Conservation (phyloP, 2,888 invertebrate species). For the Teleogryllus oceanicus region DNA sequence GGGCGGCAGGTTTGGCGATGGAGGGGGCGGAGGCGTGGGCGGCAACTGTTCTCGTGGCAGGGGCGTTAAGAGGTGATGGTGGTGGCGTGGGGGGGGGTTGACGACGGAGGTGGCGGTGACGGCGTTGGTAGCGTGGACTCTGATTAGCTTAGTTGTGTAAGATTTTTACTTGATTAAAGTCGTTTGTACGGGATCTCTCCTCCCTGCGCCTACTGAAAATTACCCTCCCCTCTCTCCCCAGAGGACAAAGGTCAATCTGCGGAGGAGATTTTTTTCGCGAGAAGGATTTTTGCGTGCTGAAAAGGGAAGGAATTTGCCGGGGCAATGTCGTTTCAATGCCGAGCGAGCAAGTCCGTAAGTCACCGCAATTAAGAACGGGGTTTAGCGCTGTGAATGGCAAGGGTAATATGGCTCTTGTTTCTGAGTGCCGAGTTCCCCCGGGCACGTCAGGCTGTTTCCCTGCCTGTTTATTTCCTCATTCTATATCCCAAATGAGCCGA, state of each 20-base stretch:
- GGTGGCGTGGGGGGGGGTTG: too few relatives aligned
- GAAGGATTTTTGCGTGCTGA: background rate
- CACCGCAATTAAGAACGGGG: background rate
- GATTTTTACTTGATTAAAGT: conserved; percentile 18
- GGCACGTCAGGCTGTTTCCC: background rate
- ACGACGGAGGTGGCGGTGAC: too few relatives aligned
- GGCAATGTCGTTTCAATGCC: background rate
- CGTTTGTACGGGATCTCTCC: background rate
- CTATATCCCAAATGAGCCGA: too few relatives aligned
- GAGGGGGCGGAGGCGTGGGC: too few relatives aligned
- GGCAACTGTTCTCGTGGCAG: too few relatives aligned
- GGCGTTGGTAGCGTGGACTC: background rate
- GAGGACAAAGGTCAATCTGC: conserved; percentile 18
- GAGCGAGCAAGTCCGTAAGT: background rate
- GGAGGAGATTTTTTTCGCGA: background rate
- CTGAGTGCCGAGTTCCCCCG: background rate
- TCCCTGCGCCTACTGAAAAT: background rate
- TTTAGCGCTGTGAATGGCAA: background rate
- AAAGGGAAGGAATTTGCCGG: background rate
- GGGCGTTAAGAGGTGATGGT: too few relatives aligned
- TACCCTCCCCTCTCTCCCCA: background rate
- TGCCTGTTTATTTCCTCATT: background rate
- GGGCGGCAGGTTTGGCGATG: too few relatives aligned
- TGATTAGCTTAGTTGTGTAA: conserved; percentile 18
- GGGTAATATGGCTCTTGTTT: conserved; percentile 18